Evolutionary conservation across 2,797 vertebrate genomes (phyloP).

Genomic region (Eulemur coronatus): DNA sequence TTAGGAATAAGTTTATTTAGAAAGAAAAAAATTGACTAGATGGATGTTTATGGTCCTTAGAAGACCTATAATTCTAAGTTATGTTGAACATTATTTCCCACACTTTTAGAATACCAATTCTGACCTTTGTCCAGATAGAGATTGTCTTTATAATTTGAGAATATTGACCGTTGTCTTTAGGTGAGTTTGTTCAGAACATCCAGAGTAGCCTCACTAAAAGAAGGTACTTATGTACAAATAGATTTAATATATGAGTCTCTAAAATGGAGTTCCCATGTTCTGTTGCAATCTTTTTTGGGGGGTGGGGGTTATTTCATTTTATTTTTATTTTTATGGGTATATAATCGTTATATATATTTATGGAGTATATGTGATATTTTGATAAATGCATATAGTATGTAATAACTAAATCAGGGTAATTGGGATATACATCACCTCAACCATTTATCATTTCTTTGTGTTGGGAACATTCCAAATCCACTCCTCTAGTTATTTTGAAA

Average conservation of each 20-base stretch:
- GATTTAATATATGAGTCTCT: neutral
- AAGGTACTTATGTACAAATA: neutral
- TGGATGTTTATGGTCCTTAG: neutral
- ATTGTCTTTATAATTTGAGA: conserved; percentile 11
- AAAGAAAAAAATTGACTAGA: neutral
- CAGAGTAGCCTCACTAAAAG: neutral
- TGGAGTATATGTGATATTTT: neutral
- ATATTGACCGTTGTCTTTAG: neutral
- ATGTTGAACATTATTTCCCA: neutral
- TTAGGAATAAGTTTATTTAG: neutral
- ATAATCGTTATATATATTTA: neutral
- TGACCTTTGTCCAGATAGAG: neutral
- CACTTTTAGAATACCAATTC: neutral
- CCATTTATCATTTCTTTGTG: neutral
- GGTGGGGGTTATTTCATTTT: neutral
- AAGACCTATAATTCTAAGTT: neutral
- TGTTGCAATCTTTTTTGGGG: neutral
- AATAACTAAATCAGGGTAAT: neutral
- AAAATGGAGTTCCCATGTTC: neutral
- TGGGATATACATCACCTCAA: neutral
- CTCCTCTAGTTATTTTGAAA: neutral
- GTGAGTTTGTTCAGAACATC: neutral
- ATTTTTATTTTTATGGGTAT: neutral
- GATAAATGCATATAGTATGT: neutral
- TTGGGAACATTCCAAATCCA: neutral